phyloP scores from a whole-genome alignment of 92 coral and sea anemone species.

The Nematostella vectensis region DNA sequence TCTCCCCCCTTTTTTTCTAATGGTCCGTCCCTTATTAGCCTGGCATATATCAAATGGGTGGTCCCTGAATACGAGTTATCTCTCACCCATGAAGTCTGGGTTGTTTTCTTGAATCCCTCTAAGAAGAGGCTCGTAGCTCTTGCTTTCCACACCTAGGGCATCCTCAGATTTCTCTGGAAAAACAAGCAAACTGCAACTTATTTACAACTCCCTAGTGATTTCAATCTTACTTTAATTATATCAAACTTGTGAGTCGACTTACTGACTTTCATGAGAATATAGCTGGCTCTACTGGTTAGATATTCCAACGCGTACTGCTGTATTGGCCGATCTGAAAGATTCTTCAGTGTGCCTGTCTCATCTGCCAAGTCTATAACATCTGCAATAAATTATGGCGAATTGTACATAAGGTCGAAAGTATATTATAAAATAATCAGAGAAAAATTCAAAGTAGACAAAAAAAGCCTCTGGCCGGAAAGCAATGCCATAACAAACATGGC shows the following conservation, averaged over 20 bases:
- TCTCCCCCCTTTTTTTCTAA: too few species aligned
- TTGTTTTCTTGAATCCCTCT: constrained; percentile 29
- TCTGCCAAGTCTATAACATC: constrained; percentile 69
- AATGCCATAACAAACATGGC: too few species aligned
- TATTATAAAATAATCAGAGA: too few species aligned
- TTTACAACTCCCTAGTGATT: background rate
- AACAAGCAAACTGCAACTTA: background rate
- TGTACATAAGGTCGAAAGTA: too few species aligned
- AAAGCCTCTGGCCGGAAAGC: too few species aligned
- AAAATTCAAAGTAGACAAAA: too few species aligned
- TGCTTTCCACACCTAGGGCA: constrained; percentile 5
- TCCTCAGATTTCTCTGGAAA: constrained; percentile 20
- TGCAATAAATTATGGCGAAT: constrained; percentile 1
- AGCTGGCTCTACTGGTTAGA: constrained; percentile 42
- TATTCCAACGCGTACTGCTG: constrained; percentile 49
- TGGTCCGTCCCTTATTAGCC: too few species aligned
- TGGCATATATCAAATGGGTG: too few species aligned
- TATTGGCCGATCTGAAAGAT: constrained; percentile 45
- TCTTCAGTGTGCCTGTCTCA: constrained; percentile 56
- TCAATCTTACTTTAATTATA: background rate
- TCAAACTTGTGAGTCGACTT: constrained; percentile 7
- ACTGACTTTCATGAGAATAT: constrained; percentile 56
- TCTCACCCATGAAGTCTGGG: constrained; percentile 58
- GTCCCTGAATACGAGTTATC: too few species aligned
- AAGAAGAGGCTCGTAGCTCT: constrained; percentile 37